Evolutionary conservation across 2,797 vertebrate genomes (phyloP).

Genomic region (Allobates femoralis): DNA sequence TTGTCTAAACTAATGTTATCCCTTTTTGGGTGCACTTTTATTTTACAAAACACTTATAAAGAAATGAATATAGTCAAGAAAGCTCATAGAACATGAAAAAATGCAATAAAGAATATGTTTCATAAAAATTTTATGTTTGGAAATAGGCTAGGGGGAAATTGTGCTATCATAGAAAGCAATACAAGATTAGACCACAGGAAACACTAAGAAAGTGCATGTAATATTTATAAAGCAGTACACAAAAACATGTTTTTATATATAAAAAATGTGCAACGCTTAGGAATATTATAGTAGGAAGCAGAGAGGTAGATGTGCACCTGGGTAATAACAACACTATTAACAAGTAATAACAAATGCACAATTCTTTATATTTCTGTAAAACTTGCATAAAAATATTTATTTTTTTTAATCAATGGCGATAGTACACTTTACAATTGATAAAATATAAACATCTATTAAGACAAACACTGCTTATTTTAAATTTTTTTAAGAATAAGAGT

Average conservation of each 20-base stretch:
- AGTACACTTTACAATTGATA: too few relatives aligned
- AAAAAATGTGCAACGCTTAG: slow-evolving; percentile 16
- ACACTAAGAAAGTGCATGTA: slow-evolving; percentile 49
- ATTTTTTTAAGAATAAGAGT: too few relatives aligned
- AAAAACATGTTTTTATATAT: slow-evolving; percentile 46
- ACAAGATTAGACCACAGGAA: slow-evolving; percentile 51
- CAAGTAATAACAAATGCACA: neutral
- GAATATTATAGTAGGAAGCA: slow-evolving; percentile 18
- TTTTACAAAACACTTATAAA: slow-evolving; percentile 14
- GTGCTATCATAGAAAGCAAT: slow-evolving; percentile 53
- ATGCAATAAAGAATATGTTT: slow-evolving; percentile 50
- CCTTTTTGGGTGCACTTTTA: neutral
- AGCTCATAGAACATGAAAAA: slow-evolving; percentile 28
- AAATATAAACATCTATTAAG: too few relatives aligned
- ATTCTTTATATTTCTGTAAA: neutral
- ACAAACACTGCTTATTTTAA: too few relatives aligned
- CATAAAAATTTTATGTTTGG: slow-evolving; percentile 50
- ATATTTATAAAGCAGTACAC: slow-evolving; percentile 56
- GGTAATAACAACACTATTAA: neutral
- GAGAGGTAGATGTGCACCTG: neutral
- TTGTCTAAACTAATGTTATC: neutral
- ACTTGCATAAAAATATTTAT: neutral
- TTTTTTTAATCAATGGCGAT: neutral
- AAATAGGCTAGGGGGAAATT: slow-evolving; percentile 44
- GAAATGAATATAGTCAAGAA: slow-evolving; percentile 44